phyloP scores from a whole-genome alignment of 2,113 vertebrate genomes.

The Tympanuchus pallidicinctus region DNA sequence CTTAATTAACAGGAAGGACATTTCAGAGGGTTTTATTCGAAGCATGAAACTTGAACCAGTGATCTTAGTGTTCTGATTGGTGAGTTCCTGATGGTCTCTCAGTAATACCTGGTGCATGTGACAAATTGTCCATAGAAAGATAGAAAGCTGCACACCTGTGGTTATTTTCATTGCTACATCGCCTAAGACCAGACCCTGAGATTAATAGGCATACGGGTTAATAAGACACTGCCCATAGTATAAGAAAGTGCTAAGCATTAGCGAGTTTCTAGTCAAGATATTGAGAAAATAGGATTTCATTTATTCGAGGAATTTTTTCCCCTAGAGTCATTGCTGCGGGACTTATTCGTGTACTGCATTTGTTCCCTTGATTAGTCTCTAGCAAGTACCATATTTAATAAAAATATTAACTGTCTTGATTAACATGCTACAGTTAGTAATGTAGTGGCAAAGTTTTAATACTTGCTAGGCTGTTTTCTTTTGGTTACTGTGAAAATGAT shows the following conservation, averaged over 20 bases:
- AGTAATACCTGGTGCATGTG: neutral
- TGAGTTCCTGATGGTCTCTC: neutral
- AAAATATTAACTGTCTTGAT: neutral
- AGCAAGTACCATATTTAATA: neutral
- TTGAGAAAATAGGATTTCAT: neutral
- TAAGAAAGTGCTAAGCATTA: neutral
- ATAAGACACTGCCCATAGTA: neutral
- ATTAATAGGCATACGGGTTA: neutral
- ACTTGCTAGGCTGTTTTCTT: neutral
- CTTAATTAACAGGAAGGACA: neutral
- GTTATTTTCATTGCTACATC: neutral
- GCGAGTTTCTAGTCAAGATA: neutral
- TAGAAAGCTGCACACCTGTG: neutral
- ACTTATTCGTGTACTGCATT: neutral
- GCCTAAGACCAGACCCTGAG: neutral
- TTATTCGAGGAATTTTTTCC: neutral
- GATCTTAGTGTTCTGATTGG: neutral
- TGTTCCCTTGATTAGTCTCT: neutral
- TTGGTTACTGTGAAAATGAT: constrained; percentile 45
- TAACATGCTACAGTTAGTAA: neutral
- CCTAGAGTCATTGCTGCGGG: neutral
- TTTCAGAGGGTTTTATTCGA: neutral
- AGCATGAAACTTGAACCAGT: neutral
- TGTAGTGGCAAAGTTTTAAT: neutral
- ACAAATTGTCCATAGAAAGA: neutral